phyloP scores from a whole-genome alignment of 1,140 invertebrate species.

The Bombus sibiricus region DNA sequence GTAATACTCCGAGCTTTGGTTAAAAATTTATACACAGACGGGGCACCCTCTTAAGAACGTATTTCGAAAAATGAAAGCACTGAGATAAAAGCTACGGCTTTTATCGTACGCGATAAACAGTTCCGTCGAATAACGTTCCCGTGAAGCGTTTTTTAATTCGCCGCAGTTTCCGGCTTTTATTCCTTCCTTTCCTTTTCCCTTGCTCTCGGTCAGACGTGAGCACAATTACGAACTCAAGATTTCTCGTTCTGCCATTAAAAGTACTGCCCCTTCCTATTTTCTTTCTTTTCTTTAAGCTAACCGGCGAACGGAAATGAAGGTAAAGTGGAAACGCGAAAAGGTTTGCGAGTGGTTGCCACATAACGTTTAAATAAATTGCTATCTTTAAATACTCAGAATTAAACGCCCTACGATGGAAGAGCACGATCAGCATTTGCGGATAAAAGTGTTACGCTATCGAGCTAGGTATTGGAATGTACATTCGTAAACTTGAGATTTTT shows the following conservation, averaged over 20 bases:
- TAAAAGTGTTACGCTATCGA: neutral
- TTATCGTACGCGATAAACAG: neutral
- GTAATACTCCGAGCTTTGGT: neutral
- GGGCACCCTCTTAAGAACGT: neutral
- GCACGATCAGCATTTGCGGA: neutral
- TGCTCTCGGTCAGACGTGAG: neutral
- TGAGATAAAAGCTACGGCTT: neutral
- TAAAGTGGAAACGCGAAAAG: constrained; percentile 18
- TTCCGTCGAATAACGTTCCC: neutral
- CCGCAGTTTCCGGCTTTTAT: neutral
- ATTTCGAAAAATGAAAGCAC: neutral
- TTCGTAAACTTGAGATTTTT: neutral
- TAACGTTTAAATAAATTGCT: constrained; percentile 25
- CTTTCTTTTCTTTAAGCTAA: neutral
- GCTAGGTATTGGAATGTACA: neutral
- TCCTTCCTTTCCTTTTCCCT: neutral
- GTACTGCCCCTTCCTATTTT: constrained; percentile 11
- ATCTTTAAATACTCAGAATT: neutral
- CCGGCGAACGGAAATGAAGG: constrained; percentile 12
- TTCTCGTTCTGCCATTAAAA: constrained; percentile 15
- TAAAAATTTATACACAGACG: neutral
- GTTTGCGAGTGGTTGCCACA: constrained; percentile 15
- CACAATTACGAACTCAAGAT: constrained; percentile 7
- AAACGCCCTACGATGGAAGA: neutral
- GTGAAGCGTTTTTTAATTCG: constrained; percentile 6